Conservation (phyloP, 2,113 vertebrate genomes). For the Vidua chalybeata region DNA sequence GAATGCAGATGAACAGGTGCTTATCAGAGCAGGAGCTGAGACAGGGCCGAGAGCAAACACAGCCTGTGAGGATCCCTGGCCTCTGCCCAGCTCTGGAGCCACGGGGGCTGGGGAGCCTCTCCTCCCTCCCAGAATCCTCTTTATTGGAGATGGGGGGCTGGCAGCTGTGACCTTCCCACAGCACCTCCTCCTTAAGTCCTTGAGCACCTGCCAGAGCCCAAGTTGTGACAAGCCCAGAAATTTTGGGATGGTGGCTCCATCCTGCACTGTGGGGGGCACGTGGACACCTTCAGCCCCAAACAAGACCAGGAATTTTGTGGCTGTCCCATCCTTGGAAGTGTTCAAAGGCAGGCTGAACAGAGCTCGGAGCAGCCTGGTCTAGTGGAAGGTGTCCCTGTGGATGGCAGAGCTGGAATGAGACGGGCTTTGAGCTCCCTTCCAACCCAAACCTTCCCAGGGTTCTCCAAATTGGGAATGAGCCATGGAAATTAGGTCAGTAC, state of each 20-base stretch:
- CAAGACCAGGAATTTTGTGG: neutral
- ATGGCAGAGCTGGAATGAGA: neutral
- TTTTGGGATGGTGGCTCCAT: accelerated
- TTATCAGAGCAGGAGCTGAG: neutral
- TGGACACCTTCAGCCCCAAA: neutral
- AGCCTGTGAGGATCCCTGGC: neutral
- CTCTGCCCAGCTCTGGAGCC: neutral
- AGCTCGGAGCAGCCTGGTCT: neutral
- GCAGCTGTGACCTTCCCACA: neutral
- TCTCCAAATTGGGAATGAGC: neutral
- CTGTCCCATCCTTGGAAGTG: neutral
- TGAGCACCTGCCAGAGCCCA: neutral
- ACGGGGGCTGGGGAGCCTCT: neutral
- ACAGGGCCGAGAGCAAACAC: neutral
- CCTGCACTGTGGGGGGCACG: accelerated
- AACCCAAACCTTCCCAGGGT: neutral
- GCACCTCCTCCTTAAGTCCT: neutral
- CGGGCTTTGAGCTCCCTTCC: neutral
- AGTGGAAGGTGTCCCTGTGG: neutral
- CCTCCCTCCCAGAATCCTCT: neutral
- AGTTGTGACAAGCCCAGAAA: neutral
- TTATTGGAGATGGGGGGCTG: accelerated
- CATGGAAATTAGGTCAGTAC: neutral
- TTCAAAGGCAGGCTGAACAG: neutral
- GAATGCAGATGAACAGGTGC: neutral